Conservation (phyloP, 2,888 invertebrate species). For the Shargacucullia verbasci region DNA sequence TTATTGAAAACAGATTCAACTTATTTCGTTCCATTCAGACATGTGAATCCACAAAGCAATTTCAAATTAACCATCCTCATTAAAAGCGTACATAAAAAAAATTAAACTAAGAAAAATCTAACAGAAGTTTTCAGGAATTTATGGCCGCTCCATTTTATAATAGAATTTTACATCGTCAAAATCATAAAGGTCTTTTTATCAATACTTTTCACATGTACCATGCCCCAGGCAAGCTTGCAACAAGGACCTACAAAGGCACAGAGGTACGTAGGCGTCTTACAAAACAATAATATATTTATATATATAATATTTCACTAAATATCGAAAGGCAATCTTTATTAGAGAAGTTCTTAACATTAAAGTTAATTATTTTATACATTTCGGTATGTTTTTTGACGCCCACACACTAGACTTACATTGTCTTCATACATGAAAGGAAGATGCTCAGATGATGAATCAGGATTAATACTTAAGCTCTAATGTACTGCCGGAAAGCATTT, state of each 20-base stretch:
- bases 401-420: slow-evolving; percentile 14
- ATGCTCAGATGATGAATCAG: background rate
- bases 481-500: too few species aligned
- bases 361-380: slow-evolving; percentile 23
- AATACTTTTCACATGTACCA: background rate
- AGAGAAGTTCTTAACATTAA: slow-evolving; percentile 15
- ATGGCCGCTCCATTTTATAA: too few species aligned
- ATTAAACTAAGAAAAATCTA: too few species aligned
- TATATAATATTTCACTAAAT: slow-evolving; percentile 14
- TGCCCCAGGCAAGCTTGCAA: slow-evolving; percentile 2
- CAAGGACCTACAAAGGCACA: slow-evolving; percentile 6
- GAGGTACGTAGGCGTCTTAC: slow-evolving; percentile 38
- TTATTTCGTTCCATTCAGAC: too few species aligned
- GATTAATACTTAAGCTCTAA: background rate
- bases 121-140: too few species aligned
- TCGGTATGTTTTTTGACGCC: slow-evolving; percentile 19
- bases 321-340: slow-evolving; percentile 5
- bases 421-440: background rate
- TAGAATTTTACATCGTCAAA: background rate
- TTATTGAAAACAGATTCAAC: too few species aligned
- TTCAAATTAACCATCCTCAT: too few species aligned
- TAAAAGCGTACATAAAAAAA: too few species aligned
- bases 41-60: too few species aligned
- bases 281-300: slow-evolving; percentile 11
- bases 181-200: slow-evolving; percentile 1